Evolutionary conservation across 2,888 invertebrate species (phyloP).

Genomic region (Arrhopalites spinosus): DNA sequence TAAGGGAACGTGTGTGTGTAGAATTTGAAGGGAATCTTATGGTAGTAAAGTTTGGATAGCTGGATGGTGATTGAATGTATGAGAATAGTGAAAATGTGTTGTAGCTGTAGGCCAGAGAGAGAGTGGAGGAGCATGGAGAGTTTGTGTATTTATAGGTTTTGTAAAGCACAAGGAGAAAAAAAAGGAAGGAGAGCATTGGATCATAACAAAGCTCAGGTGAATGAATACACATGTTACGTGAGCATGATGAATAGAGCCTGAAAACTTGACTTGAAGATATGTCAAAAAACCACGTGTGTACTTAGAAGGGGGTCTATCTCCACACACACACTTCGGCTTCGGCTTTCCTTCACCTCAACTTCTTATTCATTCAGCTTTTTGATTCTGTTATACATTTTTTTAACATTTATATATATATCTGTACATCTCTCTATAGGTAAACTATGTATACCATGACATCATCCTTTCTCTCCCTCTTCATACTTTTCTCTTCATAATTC

Average conservation of each 20-base stretch:
- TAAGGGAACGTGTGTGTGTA: not conserved
- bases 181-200: conserved; percentile 26
- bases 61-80: not conserved
- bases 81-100: not conserved
- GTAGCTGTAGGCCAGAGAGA: not conserved
- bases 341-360: conserved; percentile 12
- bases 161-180: conserved; percentile 9
- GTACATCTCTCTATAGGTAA: not conserved
- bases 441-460: not conserved
- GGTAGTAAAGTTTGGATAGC: conserved; percentile 7
- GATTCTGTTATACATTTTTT: too few species aligned
- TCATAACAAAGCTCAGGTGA: conserved; percentile 32
- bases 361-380: not conserved
- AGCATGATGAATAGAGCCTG: conserved; percentile 51
- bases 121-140: not conserved
- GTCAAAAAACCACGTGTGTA: conserved; percentile 56
- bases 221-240: conserved; percentile 33
- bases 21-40: conserved; percentile 18
- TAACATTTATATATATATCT: not conserved
- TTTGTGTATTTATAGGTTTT: conserved; percentile 17
- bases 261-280: conserved; percentile 50
- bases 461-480: not conserved
- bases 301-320: conserved; percentile 53
- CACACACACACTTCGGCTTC: conserved; percentile 2
- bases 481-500: too few species aligned